Evolutionary conservation across 92 coral and sea anemone genomes (phyloP).

Genomic region (Palythoa grandis): DNA sequence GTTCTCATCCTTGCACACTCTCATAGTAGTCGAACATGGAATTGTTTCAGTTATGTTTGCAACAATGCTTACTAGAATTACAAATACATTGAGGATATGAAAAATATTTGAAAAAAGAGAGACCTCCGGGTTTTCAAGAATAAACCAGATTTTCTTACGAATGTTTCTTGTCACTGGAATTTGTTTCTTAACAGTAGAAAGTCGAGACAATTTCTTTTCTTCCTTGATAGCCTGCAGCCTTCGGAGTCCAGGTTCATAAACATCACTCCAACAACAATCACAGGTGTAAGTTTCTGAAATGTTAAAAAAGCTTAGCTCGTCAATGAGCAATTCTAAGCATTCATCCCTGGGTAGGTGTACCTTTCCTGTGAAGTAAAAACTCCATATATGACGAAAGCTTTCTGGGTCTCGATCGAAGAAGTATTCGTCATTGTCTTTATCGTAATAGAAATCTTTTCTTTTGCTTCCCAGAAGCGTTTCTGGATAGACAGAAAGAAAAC

Average conservation of each 20-base stretch:
- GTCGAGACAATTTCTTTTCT: constrained; percentile 49
- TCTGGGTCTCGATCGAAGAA: constrained; percentile 91
- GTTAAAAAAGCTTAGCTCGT: constrained; percentile 76
- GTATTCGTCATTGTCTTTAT: constrained; percentile 56
- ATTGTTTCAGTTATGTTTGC: constrained; percentile 76
- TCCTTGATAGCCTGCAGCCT: constrained; percentile 44
- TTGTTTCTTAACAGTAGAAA: constrained; percentile 46
- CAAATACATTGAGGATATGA: constrained; percentile 63
- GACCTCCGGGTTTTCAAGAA: constrained; percentile 65
- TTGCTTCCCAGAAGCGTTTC: constrained; percentile 74
- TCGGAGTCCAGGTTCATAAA: constrained; percentile 58
- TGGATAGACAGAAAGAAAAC: constrained; percentile 74
- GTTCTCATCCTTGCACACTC: constrained; percentile 69
- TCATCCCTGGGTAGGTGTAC: constrained; percentile 85
- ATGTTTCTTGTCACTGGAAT: constrained; percentile 17
- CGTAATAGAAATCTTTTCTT: constrained; percentile 59
- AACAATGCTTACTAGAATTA: constrained; percentile 67
- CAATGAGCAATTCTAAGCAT: constrained; percentile 72
- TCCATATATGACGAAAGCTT: constrained; percentile 81
- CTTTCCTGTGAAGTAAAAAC: constrained; percentile 78
- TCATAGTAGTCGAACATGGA: constrained; percentile 51
- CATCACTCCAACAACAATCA: constrained; percentile 76
- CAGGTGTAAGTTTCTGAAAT: constrained; percentile 65
- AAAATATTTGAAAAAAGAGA: constrained; percentile 58
- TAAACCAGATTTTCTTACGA: constrained; percentile 68